Base-by-base conservation (phyloP, 2,888 invertebrate genomes). In the Aelia acuminata region DNA sequence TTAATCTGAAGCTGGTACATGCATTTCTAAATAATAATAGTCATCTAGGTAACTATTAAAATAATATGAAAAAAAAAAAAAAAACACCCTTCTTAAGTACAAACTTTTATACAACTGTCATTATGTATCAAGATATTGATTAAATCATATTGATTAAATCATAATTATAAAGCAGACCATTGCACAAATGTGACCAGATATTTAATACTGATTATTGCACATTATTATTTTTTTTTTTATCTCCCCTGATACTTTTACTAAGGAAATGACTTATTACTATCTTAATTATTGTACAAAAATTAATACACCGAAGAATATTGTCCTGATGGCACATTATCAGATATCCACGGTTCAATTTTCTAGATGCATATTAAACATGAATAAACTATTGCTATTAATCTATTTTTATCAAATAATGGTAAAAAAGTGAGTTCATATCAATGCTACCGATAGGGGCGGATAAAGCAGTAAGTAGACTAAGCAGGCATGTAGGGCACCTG, bases 251-350 rank as follows among this genome's bases (percentile, higher is more conserved):
- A 84, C 22, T 84, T 26, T 35, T 48, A 84, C 49, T n/a, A 84
- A 49, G 10, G 7, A 35, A 22, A n/a, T 3, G 8, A 57, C 63
- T 70, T 70, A 70, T 18, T 18, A 70, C 35, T 70, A 70, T 35
- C 31, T 35, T 48, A 47, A 84, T 35, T 53, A 85, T 57, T 53
- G n/a, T 85, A 53, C 50, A 53, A 85, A 85, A 50, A 53, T 39
- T 57, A 85, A 39, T 39, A 31, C 11, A 39, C 35, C 39, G 50
- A 85, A 49, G 15, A 47, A 80, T 39, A 39, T 75, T 43, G 80
- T 85, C 13, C 39, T 85, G 85, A 87, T 87, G 87, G 87, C 87
- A 87, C 87, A 63, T 70, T 53, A 87, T 47, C 39, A 87, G 87
- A 87, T 70, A 87, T 87, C 87, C 87, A 87, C 87, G 87, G 87